These are phyloP conservation scores for Hypotaenidia okinawae DNA, from an alignment of 2,797 vertebrate species.

Conservation along the genomic window DNA sequence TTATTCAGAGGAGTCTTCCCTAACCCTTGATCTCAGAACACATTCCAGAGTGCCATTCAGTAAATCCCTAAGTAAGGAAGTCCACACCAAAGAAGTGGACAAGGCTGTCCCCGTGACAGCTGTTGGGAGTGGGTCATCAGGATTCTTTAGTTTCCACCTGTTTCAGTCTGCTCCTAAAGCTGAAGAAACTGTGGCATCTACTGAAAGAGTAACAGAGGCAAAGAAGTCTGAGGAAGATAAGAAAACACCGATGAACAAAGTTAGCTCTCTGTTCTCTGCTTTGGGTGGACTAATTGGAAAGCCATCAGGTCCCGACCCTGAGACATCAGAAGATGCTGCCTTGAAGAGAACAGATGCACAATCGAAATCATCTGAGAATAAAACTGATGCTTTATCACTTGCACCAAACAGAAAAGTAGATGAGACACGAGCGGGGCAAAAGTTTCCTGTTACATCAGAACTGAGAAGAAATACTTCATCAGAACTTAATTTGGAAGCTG, in stretches of 20 bases:
- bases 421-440: background rate
- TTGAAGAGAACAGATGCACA: slow-evolving; percentile 20
- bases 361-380: slow-evolving; percentile 13
- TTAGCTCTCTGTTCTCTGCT: slow-evolving; percentile 86
- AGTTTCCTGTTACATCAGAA: background rate
- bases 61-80: slow-evolving; percentile 15
- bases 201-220: slow-evolving; percentile 80
- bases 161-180: slow-evolving; percentile 80
- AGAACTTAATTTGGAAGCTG: slow-evolving; percentile 78
- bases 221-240: slow-evolving; percentile 81
- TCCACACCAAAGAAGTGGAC: background rate
- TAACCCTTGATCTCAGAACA: slow-evolving; percentile 86
- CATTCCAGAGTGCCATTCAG: slow-evolving; percentile 34
- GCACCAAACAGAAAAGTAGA: slow-evolving; percentile 15
- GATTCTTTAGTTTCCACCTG: slow-evolving; percentile 74
- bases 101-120: slow-evolving; percentile 11
- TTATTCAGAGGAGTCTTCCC: slow-evolving; percentile 73
- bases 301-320: slow-evolving; percentile 74
- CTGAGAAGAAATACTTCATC: slow-evolving; percentile 44
- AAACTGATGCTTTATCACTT: slow-evolving; percentile 21
- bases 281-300: slow-evolving; percentile 81
- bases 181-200: slow-evolving; percentile 71
- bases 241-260: slow-evolving; percentile 80
- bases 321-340: slow-evolving; percentile 44
- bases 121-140: slow-evolving; percentile 68